These are phyloP conservation scores for Microtus ochrogaster DNA, from an alignment of 2,113 vertebrate genomes.

Conservation along the genomic window DNA sequence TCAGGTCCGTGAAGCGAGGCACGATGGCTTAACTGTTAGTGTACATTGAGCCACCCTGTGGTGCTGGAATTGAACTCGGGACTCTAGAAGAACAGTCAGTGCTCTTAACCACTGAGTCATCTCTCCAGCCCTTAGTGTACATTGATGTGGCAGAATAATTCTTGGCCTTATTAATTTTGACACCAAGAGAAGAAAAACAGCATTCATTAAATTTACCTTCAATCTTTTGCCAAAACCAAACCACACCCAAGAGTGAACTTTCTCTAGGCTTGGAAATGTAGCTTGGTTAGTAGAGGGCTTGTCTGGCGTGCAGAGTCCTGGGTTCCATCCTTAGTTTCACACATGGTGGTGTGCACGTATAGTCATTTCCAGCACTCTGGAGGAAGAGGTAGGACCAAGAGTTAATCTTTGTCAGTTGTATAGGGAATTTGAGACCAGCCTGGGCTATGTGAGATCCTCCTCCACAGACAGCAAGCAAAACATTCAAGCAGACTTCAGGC, in stretches of 20 bases:
- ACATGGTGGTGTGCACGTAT: rapidly evolving
- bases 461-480: neutral
- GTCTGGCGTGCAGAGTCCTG: neutral
- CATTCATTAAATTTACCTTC: slow-evolving; percentile 46
- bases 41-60: neutral
- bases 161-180: slow-evolving; percentile 26
- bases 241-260: neutral
- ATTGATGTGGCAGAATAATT: neutral
- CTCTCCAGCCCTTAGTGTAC: neutral
- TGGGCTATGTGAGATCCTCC: neutral
- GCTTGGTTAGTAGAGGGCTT: neutral
- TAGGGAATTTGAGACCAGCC: neutral
- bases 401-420: neutral
- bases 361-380: neutral
- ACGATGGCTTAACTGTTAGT: neutral
- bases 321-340: neutral
- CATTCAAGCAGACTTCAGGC: neutral
- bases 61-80: no score
- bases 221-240: neutral
- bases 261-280: neutral
- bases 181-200: neutral
- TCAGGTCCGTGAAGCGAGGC: neutral
- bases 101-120: no score
- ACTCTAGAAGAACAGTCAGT: no score
- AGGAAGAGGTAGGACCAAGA: no score